phyloP scores from a whole-genome alignment of 2,888 invertebrate species.

The Zeuzera pyrina region DNA sequence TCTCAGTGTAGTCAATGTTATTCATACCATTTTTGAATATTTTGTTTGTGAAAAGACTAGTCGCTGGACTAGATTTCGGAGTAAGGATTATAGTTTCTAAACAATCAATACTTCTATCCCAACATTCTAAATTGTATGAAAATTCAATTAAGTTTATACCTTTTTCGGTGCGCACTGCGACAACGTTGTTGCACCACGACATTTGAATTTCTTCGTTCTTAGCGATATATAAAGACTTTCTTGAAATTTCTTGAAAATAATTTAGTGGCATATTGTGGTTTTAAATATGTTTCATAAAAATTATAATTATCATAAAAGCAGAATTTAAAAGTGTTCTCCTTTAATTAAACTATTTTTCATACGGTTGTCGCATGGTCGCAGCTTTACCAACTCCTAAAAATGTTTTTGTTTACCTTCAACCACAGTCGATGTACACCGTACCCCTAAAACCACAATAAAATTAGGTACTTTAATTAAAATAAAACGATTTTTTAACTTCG shows the following conservation, averaged over 20 bases:
- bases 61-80: constrained; percentile 35
- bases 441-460: too few relatives aligned
- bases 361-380: too few relatives aligned
- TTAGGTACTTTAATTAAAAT: too few relatives aligned
- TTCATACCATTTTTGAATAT: constrained; percentile 27
- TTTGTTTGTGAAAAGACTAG: constrained; percentile 26
- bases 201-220: constrained; percentile 36
- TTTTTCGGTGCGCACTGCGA: constrained; percentile 38
- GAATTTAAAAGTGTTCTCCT: too few relatives aligned
- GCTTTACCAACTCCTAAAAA: too few relatives aligned
- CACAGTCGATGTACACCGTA: too few relatives aligned
- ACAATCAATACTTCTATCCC: constrained; percentile 44
- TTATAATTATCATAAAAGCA: not conserved
- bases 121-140: constrained; percentile 33
- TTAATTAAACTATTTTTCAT: too few relatives aligned
- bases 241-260: constrained; percentile 38
- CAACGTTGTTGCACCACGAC: constrained; percentile 34
- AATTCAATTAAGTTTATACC: constrained; percentile 39
- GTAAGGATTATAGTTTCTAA: constrained; percentile 28
- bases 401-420: too few relatives aligned
- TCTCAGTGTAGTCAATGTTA: constrained; percentile 41
- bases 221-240: constrained; percentile 25
- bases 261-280: constrained; percentile 11
- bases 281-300: not conserved
- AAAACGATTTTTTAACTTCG: too few relatives aligned